These are phyloP conservation scores for Petrolisthes cinctipes DNA, from an alignment of 2,888 invertebrate genomes.

Conservation along the genomic window DNA sequence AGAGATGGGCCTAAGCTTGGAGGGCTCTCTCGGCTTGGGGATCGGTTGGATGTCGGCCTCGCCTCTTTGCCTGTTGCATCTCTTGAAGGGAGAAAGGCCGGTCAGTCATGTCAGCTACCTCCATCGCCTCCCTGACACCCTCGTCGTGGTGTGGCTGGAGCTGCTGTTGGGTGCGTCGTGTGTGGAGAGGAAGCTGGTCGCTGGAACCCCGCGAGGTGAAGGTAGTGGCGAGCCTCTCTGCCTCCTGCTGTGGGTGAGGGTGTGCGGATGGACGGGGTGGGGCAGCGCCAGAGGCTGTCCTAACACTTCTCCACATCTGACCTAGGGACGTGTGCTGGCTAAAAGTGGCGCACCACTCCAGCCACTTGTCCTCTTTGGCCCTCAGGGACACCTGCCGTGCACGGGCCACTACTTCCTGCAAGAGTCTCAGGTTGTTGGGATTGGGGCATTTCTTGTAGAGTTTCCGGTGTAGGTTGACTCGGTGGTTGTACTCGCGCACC, in stretches of 20 bases:
- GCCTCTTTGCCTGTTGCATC: no score
- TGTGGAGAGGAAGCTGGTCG: no score
- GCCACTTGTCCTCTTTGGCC: background rate
- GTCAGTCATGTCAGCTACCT: no score
- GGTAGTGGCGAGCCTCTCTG: no score
- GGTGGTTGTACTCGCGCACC: background rate
- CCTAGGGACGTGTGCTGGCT: slow-evolving; percentile 5
- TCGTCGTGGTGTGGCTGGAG: background rate
- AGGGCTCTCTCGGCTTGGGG: slow-evolving; percentile 16
- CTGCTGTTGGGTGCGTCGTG: no score
- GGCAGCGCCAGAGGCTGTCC: background rate
- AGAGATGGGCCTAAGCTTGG: slow-evolving; percentile 7
- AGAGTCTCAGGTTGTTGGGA: background rate
- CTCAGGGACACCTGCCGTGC: no score
- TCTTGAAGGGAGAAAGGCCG: no score
- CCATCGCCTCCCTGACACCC: no score
- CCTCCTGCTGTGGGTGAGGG: no score
- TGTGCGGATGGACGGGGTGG: no score
- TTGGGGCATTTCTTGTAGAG: background rate
- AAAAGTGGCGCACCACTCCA: slow-evolving; percentile 8
- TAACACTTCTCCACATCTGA: background rate
- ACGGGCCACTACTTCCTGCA: no score
- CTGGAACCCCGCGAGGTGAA: no score
- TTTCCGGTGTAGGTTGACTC: background rate
- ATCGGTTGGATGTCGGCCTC: slow-evolving; percentile 8